Conservation (phyloP, 2,888 invertebrate genomes). For the Lepidocyrtoides sp. region DNA sequence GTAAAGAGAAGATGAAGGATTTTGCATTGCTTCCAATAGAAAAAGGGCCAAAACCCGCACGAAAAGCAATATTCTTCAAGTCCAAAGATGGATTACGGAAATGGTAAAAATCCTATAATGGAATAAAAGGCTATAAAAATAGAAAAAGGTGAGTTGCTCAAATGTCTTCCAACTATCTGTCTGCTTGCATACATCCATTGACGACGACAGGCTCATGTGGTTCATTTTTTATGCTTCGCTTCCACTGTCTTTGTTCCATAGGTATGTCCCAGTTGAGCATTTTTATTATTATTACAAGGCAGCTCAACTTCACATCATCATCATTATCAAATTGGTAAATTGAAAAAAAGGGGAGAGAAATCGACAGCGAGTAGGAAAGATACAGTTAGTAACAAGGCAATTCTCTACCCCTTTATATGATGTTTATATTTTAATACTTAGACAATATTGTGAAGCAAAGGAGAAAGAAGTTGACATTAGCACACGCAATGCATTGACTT, state of each 20-base stretch:
- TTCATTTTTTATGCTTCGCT: not conserved
- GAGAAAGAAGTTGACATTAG: constrained; percentile 48
- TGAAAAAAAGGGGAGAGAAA: not conserved
- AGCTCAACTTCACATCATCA: constrained; percentile 37
- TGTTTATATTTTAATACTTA: not conserved
- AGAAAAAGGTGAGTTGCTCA: too few relatives aligned
- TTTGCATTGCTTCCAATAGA: constrained; percentile 27
- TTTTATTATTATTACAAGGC: constrained; percentile 51
- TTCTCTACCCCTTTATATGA: not conserved
- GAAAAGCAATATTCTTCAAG: constrained; percentile 64
- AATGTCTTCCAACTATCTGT: too few relatives aligned
- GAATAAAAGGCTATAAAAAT: not conserved
- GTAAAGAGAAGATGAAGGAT: not conserved
- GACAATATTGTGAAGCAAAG: not conserved
- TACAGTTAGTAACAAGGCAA: not conserved
- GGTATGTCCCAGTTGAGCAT: not conserved
- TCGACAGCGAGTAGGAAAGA: too few relatives aligned
- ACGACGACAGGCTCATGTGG: not conserved
- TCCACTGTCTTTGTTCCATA: too few relatives aligned
- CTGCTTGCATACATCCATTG: not conserved
- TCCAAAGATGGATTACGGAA: constrained; percentile 48
- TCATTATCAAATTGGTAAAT: constrained; percentile 23
- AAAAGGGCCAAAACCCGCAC: constrained; percentile 3
- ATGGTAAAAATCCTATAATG: constrained; percentile 4
- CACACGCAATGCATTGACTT: constrained; percentile 49